These are phyloP conservation scores for Baccha elongata DNA, from an alignment of 2,888 invertebrate species.

Conservation along the genomic window DNA sequence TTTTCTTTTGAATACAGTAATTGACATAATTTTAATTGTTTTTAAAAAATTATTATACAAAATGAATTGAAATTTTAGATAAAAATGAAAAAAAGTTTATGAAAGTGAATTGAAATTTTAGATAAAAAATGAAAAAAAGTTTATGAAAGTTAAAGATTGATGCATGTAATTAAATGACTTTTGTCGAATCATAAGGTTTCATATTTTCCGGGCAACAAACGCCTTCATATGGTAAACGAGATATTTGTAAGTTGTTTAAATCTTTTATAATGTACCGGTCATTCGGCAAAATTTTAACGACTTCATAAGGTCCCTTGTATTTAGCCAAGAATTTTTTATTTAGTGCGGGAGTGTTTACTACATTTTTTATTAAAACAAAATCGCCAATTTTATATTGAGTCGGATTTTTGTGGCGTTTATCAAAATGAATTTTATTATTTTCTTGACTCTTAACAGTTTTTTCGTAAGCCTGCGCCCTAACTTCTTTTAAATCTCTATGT, in stretches of 20 bases:
- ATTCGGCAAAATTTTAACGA: neutral
- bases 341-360: neutral
- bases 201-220: too few species aligned
- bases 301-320: neutral
- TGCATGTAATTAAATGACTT: too few species aligned
- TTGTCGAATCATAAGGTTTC: too few species aligned
- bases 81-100: too few species aligned
- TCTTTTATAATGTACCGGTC: neutral
- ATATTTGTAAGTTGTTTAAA: neutral
- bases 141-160: too few species aligned
- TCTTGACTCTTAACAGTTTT: neutral
- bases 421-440: neutral
- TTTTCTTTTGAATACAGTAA: too few species aligned
- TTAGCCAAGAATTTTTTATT: neutral
- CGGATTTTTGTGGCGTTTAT: neutral
- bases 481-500: neutral
- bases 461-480: neutral
- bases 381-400: neutral
- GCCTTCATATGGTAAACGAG: too few species aligned
- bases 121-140: too few species aligned
- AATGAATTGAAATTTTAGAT: too few species aligned
- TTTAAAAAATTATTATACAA: too few species aligned
- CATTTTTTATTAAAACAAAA: neutral
- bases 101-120: too few species aligned
- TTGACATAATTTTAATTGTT: too few species aligned